Conservation (phyloP, 2,888 invertebrate genomes). For the Lagria hirta region DNA sequence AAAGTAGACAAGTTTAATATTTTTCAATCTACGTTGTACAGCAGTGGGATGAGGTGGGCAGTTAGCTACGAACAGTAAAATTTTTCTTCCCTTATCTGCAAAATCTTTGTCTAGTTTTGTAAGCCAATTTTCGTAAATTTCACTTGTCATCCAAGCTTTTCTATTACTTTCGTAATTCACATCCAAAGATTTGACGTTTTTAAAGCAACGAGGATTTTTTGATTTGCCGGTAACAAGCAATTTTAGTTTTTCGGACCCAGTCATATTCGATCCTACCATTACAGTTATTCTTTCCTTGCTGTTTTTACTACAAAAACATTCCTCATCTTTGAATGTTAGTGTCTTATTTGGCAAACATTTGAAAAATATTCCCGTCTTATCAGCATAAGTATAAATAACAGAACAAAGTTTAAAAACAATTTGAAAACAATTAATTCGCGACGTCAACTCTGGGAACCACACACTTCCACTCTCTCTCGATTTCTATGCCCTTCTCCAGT, state of each 20-base stretch:
- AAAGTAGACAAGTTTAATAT: constrained; percentile 22
- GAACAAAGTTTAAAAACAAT: too few relatives aligned
- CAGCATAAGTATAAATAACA: too few relatives aligned
- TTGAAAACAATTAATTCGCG: too few relatives aligned
- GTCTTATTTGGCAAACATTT: too few relatives aligned
- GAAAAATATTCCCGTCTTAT: too few relatives aligned
- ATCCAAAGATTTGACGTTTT: constrained; percentile 26
- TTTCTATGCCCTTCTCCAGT: too few relatives aligned
- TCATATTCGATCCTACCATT: constrained; percentile 36
- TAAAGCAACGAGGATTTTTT: constrained; percentile 38
- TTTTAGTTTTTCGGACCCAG: constrained; percentile 37
- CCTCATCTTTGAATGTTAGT: too few relatives aligned
- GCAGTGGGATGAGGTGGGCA: constrained; percentile 25
- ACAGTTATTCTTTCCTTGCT: constrained; percentile 38
- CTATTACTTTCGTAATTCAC: constrained; percentile 27
- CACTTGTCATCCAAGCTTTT: constrained; percentile 24
- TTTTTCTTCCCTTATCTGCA: constrained; percentile 17
- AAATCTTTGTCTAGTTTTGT: constrained; percentile 22
- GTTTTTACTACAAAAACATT: too few relatives aligned
- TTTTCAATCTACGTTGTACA: constrained; percentile 12
- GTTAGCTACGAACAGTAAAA: constrained; percentile 28
- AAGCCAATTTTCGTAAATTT: not conserved
- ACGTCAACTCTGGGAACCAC: too few relatives aligned
- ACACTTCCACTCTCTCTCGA: too few relatives aligned
- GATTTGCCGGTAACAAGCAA: constrained; percentile 41